Evolutionary conservation across 2,113 vertebrate genomes (phyloP).

Genomic region (Tichodroma muraria): DNA sequence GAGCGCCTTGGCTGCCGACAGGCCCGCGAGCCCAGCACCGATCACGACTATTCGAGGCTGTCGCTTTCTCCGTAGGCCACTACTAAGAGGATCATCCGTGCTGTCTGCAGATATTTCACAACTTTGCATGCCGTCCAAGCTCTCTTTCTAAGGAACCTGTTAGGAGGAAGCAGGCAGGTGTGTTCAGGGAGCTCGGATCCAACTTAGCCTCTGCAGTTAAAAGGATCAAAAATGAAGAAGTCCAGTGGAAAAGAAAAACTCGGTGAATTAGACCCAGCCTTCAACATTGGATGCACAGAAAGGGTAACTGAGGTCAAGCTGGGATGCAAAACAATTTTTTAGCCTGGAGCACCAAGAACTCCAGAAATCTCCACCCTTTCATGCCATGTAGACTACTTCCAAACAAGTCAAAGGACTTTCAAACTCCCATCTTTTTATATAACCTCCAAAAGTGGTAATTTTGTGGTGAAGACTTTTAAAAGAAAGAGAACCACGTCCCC

Average conservation of each 20-base stretch:
- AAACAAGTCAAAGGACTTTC: background rate
- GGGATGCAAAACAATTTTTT: background rate
- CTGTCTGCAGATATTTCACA: constrained; percentile 99
- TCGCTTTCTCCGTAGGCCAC: constrained; percentile 85
- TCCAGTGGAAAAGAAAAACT: background rate
- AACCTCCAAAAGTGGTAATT: constrained; percentile 9
- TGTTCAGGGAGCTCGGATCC: background rate
- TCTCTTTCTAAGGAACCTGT: constrained; percentile 88
- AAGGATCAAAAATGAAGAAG: background rate
- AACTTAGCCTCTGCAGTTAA: background rate
- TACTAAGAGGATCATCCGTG: constrained; percentile 99
- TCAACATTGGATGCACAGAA: background rate
- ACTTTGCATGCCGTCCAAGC: constrained; percentile 99
- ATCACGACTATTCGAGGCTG: constrained; percentile 98
- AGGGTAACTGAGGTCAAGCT: background rate
- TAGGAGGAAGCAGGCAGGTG: background rate
- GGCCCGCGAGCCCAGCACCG: constrained; percentile 93
- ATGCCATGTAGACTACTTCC: background rate
- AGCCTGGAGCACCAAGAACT: background rate
- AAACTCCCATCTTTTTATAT: background rate
- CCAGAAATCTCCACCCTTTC: constrained; percentile 1
- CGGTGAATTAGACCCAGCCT: background rate
- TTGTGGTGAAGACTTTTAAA: constrained; percentile 3
- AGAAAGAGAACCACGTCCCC: background rate
- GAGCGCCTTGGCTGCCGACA: constrained; percentile 88